phyloP scores from a whole-genome alignment of 2,888 invertebrate species.

The Netelia inedita region DNA sequence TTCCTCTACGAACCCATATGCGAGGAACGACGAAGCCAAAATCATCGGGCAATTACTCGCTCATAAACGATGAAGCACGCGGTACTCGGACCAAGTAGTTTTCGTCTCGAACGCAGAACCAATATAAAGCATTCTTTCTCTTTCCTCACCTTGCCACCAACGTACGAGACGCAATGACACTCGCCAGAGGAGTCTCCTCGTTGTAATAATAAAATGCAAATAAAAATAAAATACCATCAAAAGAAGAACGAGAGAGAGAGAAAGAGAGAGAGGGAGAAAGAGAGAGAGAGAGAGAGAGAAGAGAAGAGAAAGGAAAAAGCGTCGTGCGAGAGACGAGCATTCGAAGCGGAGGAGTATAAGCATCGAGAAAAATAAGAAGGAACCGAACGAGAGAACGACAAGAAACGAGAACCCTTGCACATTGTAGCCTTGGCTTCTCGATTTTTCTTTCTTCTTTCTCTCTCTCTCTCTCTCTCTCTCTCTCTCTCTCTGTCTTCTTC shows the following conservation, averaged over 20 bases:
- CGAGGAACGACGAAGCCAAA: slow-evolving; percentile 69
- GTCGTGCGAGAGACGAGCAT: slow-evolving; percentile 59
- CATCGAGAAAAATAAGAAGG: slow-evolving; percentile 16
- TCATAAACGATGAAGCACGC: slow-evolving; percentile 75
- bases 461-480: slow-evolving; percentile 13
- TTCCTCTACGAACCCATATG: slow-evolving; percentile 2
- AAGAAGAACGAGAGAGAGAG: not conserved
- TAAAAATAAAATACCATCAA: not conserved
- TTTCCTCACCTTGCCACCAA: slow-evolving; percentile 6
- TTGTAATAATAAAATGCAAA: slow-evolving; percentile 47
- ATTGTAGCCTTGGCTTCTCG: slow-evolving; percentile 53
- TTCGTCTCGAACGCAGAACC: slow-evolving; percentile 7
- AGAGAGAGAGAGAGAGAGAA: slow-evolving; percentile 28
- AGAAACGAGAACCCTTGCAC: slow-evolving; percentile 53
- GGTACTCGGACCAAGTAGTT: slow-evolving; percentile 69
- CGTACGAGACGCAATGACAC: slow-evolving; percentile 74
- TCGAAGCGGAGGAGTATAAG: slow-evolving; percentile 66
- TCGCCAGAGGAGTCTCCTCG: slow-evolving; percentile 60
- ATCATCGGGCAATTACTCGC: slow-evolving; percentile 80
- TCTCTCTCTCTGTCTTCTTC: slow-evolving; percentile 27
- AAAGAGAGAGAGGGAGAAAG: slow-evolving; percentile 16
- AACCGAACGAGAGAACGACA: slow-evolving; percentile 14
- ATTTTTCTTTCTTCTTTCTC: slow-evolving; percentile 39
- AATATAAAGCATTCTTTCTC: slow-evolving; percentile 50
- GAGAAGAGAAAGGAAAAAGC: slow-evolving; percentile 44